Conservation (phyloP, 1,140 invertebrate species). For the Drosophila pruinosa region DNA sequence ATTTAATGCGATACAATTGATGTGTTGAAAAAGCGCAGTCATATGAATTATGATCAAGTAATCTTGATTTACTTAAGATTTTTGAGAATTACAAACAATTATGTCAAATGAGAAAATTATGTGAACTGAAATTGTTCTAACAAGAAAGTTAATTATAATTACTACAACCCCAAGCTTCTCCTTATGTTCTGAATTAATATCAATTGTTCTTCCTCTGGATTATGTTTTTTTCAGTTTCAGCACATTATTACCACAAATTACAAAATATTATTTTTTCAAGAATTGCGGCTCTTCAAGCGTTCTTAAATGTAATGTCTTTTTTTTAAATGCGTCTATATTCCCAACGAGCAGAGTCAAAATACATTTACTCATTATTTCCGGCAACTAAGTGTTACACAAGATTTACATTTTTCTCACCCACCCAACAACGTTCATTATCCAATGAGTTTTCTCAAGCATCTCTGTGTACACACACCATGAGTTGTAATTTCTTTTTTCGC, state of each 20-base stretch:
- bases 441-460: slow-evolving; percentile 27
- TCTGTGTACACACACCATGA: slow-evolving; percentile 5
- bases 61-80: background rate
- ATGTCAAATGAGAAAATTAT: background rate
- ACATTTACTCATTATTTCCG: slow-evolving; percentile 29
- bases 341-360: background rate
- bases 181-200: background rate
- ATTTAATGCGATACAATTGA: slow-evolving; percentile 8
- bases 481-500: slow-evolving; percentile 38
- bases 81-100: background rate
- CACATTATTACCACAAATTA: background rate
- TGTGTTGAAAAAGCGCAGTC: background rate
- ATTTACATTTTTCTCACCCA: slow-evolving; percentile 37
- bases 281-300: no score
- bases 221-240: background rate
- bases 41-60: background rate
- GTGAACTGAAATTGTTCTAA: background rate
- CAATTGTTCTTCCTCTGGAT: background rate
- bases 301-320: background rate
- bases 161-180: background rate
- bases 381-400: slow-evolving; percentile 33
- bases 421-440: slow-evolving; percentile 23
- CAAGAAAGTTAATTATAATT: slow-evolving; percentile 5
- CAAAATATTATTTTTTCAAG: background rate
- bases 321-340: background rate